Base-by-base conservation (phyloP, 2,888 invertebrate species). In the Epistrophe grossulariae region DNA sequence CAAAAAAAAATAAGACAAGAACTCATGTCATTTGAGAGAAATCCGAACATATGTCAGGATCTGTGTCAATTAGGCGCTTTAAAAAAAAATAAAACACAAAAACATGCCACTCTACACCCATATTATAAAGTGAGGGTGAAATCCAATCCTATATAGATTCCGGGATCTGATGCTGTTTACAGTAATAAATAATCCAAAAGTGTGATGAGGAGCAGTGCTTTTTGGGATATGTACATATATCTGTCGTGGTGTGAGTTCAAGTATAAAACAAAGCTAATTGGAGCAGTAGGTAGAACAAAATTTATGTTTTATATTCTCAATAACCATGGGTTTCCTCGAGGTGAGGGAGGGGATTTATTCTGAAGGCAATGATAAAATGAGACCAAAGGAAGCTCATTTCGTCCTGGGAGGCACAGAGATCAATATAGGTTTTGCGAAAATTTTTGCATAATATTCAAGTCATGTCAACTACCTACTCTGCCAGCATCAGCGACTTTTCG, bases 51-150 rank as follows among this genome's bases (percentile, higher is more conserved):
- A 87, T 87, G 87, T 83, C 87, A 87, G 87, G 87, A 87, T 87
- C 83, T 87, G 83, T 87, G 87, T 87, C 87, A 87, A 87, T 87
- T 87, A 87, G 87, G 83, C 87, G 87, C 79, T 83, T 83, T 87
- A 76, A 83, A 79, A 83, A 79, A 72, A 79, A 79, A 79, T 76
- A 79, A 73, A 87, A 87, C 74, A 79, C 70, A 79, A 64, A 66
- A 73, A 64, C 62, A 71, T 28, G 24, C 43, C 50, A 81, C 50
- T 45, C 38, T 59, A 70, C 70, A 70, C 70, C 76, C 55, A 24
- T 24, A 24, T 24, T 24, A 24, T 24, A 55, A 31, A 28, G 57
- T 62, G 79, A 79, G 87, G 79, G 87, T 87, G 87, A 83, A 83
- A 87, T 79, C 83, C 79, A 83, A 83, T 87, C 74, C 73, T 73